These are phyloP conservation scores for Nasonia oneida DNA, from an alignment of 2,888 invertebrate genomes.

Conservation along the genomic window DNA sequence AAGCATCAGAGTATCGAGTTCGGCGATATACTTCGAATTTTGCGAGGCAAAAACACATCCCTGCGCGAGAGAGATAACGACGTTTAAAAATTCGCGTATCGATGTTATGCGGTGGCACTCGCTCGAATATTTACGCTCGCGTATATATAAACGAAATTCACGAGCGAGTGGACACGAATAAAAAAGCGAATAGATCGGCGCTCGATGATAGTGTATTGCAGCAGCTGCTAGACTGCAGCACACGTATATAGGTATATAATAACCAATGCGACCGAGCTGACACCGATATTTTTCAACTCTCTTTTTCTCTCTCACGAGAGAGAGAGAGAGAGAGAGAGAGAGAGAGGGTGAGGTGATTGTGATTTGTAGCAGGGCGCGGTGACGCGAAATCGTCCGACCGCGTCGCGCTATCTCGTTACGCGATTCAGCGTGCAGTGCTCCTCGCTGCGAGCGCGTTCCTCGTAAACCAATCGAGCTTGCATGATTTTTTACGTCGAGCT, in stretches of 20 bases:
- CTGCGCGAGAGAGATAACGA: neutral
- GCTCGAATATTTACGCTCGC: neutral
- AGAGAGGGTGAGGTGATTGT: slow-evolving; percentile 29
- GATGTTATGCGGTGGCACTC: neutral
- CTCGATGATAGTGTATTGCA: slow-evolving; percentile 10
- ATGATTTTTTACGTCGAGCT: slow-evolving; percentile 24
- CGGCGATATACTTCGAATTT: neutral
- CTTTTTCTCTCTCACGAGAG: neutral
- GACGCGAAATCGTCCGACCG: slow-evolving; percentile 31
- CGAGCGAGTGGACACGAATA: neutral
- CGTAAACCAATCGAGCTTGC: slow-evolving; percentile 41
- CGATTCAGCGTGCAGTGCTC: neutral
- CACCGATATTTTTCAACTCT: slow-evolving; percentile 44
- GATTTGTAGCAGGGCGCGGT: slow-evolving; percentile 44
- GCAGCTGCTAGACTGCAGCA: neutral
- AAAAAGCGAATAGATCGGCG: neutral
- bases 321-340: neutral
- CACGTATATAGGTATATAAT: slow-evolving; percentile 9
- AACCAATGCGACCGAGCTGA: slow-evolving; percentile 7
- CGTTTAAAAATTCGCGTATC: neutral
- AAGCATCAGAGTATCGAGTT: no score
- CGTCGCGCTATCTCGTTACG: slow-evolving; percentile 25
- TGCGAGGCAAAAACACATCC: neutral
- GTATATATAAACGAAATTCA: neutral
- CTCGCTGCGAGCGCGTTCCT: neutral